Evolutionary conservation across 2,888 invertebrate species (phyloP).

Genomic region (Clivina fossor): DNA sequence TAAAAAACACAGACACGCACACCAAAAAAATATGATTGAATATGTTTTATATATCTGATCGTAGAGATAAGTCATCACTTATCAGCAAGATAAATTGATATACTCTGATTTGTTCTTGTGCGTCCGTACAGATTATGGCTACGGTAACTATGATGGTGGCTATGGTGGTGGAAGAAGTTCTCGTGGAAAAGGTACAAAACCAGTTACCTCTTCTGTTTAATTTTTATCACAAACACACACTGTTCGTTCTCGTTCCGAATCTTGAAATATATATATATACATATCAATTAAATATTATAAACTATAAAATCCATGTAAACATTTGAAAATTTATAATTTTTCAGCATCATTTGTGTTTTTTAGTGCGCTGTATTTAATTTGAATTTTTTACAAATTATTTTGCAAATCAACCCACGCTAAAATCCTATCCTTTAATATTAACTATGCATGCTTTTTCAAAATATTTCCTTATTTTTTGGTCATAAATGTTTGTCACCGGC

Average conservation of each 20-base stretch:
- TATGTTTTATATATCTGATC: neutral
- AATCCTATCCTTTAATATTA: slow-evolving; percentile 6
- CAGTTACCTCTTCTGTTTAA: slow-evolving; percentile 50
- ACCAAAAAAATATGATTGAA: neutral
- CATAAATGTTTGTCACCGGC: slow-evolving; percentile 8
- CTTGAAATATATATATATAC: slow-evolving; percentile 3
- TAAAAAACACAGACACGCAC: neutral
- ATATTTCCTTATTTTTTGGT: slow-evolving; percentile 12
- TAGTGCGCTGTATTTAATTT: slow-evolving; percentile 4
- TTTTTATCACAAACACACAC: slow-evolving; percentile 27
- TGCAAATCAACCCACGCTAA: slow-evolving; percentile 19
- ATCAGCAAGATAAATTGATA: neutral
- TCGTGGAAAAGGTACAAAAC: slow-evolving; percentile 80
- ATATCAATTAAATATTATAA: no score
- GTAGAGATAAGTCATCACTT: slow-evolving; percentile 2
- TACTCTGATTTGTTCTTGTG: slow-evolving; percentile 54
- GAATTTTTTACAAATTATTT: slow-evolving; percentile 15
- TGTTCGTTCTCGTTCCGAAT: slow-evolving; percentile 22
- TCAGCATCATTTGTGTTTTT: slow-evolving; percentile 10
- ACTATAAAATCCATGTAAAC: no score
- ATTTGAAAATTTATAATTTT: slow-evolving; percentile 12
- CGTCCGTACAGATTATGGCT: slow-evolving; percentile 77
- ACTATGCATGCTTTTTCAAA: slow-evolving; percentile 8
- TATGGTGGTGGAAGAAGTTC: slow-evolving; percentile 82
- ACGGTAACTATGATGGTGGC: slow-evolving; percentile 87